Base-by-base conservation (phyloP, 2,888 invertebrate species). In the Thysanoteuthis rhombus region DNA sequence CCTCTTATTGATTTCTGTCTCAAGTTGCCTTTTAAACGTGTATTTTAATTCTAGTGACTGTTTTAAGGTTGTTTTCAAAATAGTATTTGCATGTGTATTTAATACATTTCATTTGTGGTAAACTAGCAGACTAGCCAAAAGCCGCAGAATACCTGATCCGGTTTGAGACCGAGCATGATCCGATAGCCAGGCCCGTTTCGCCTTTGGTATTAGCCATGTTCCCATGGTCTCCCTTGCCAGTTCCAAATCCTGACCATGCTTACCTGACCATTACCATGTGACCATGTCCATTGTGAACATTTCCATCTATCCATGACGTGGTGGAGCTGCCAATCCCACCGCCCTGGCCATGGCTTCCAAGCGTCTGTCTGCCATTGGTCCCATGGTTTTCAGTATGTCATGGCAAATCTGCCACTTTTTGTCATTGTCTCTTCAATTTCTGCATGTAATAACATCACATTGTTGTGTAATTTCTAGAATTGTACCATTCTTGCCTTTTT, bases 301-400 rank as follows among this genome's bases (percentile, higher is more conserved):
- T n/a, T 93, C 52, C 92, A 90, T 47, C 93, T 89, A 58, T 89
- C 93, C 93, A 75, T 93, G 92, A 91, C 91, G 93, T 91, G 93
- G 92, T 93, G 93, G 89, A 92, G 89, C 92, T 45, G 93, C 93
- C 90, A 92, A 92, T 92, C 89, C 93, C 93, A 90, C 58, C 91
- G 93, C 94, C 93, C 89, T 90, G 90, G 90, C 90, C 93, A 90
- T 93, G 93, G 93, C 93, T 90, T 90, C 90, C 93, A 47, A 90
- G 89, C 93, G 93, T 93, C 93, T 89, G 93, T 93, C 93, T 52
- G 40, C 94, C 94, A 94, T 93, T 93, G 90, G 94, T 93, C 94
- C 93, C 94, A 92, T 93, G 94, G 94, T 92, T 93, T 90, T 92
- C 94, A 94, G 94, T 94, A 94, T 94, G 94, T 94, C 93, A 93